Base-by-base conservation (phyloP, 2,888 invertebrate species). In the Monoplex corrugatus region DNA sequence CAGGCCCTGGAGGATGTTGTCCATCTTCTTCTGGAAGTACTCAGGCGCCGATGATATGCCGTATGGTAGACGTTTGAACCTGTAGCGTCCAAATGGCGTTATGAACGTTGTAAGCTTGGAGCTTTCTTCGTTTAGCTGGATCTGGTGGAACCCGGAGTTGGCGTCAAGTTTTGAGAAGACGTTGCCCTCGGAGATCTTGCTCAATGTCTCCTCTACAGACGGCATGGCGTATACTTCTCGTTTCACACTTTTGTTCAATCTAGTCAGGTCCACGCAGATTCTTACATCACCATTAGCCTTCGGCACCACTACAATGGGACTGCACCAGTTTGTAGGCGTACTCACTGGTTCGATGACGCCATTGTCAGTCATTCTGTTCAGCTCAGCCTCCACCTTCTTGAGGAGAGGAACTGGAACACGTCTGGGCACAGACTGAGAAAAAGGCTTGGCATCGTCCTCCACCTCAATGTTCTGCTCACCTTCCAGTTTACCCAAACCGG, bases 1-100 rank as follows among this genome's bases (percentile, higher is more conserved):
- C 23, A 86, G 78, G 45, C 90, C 89, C 32, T 45, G 32, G 44
- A 86, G 45, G 19, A 86, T 72, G 28, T 72, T 38, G 43, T n/a
- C n/a, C 87, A 87, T 87, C 32, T 75, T 50, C 44, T 87, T 63
- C 0, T 87, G 89, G 82, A 89, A 87, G 8, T 87, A 57, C 32
- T 89, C 87, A 8, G 84, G 68, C 1, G 35, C 87, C 19, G 89
- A 87, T 6, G n/a, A 50, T 3, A 89, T 89, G 1, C 89, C 78
- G 40, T 87, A 87, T 3, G 84, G 57, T 13, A 89, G 43, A 8
- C 87, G 28, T 40, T 87, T 72, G 50, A 75, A 87, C 23, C n/a
- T 32, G 80, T 57, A 87, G 19, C 87, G 83, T 63, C 89, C 75
- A 32, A 89, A 89, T 2, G 89, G 89, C 13, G 84, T 87, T 3